phyloP scores from a whole-genome alignment of 2,797 vertebrate species.

The Silurus aristotelis region DNA sequence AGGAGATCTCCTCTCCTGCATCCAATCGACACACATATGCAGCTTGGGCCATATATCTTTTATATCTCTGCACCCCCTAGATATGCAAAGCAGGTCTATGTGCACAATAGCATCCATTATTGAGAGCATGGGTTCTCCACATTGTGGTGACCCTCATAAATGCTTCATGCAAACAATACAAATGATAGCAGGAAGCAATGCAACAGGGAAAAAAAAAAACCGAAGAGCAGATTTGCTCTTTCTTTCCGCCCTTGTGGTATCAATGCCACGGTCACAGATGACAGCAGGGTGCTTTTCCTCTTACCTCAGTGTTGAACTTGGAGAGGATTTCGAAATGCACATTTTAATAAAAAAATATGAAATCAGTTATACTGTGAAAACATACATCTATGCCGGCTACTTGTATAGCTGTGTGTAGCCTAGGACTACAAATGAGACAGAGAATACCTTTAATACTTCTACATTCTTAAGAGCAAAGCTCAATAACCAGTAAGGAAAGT shows the following conservation, averaged over 20 bases:
- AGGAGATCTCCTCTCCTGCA: conserved; percentile 35
- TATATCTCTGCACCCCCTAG: conserved; percentile 41
- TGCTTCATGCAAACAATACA: conserved; percentile 52
- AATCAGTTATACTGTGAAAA: neutral
- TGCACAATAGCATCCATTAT: conserved; percentile 48
- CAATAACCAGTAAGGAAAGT: neutral
- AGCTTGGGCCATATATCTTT: conserved; percentile 42
- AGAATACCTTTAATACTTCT: neutral
- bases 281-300: neutral
- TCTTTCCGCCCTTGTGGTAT: neutral
- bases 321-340: neutral
- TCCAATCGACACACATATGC: conserved; percentile 44
- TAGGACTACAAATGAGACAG: neutral
- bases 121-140: conserved; percentile 38
- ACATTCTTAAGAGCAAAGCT: neutral
- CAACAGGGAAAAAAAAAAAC: neutral
- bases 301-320: neutral
- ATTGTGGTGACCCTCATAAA: conserved; percentile 43
- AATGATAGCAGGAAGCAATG: conserved; percentile 29
- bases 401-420: neutral
- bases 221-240: neutral
- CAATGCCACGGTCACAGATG: neutral
- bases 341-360: neutral
- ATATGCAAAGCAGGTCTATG: conserved; percentile 46
- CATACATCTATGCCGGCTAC: neutral